phyloP scores from a whole-genome alignment of 1,140 invertebrate species.

The Zaprionus gabonicus region DNA sequence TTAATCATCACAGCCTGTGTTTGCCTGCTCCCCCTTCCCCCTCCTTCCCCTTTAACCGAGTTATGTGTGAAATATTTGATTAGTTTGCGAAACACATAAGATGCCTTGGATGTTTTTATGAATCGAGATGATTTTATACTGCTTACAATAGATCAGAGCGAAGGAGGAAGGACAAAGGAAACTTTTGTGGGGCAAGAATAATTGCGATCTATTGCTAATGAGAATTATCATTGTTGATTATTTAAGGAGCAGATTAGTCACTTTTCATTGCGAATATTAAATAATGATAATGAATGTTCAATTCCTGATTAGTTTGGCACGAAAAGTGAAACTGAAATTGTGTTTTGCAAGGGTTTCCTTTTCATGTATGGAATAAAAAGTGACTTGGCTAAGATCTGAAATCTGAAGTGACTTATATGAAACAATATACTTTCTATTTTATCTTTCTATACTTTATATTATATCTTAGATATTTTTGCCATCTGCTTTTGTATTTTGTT shows the following conservation, averaged over 20 bases:
- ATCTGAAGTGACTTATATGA: too few relatives aligned
- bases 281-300: too few relatives aligned
- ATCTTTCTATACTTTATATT: too few relatives aligned
- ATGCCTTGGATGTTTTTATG: constrained; percentile 24
- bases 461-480: too few relatives aligned
- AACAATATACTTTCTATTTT: too few relatives aligned
- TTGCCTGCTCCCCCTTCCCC: neutral
- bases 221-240: neutral
- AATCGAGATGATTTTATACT: constrained; percentile 5
- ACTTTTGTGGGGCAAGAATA: neutral
- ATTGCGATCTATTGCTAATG: neutral
- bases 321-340: too few relatives aligned
- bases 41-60: neutral
- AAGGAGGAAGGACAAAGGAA: neutral
- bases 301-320: too few relatives aligned
- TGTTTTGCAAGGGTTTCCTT: too few relatives aligned
- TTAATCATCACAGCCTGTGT: constrained; percentile 48
- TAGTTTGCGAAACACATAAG: constrained; percentile 15
- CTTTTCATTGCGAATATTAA: too few relatives aligned
- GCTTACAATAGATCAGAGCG: constrained; percentile 1
- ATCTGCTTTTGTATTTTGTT: neutral
- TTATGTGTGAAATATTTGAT: constrained; percentile 25
- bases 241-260: neutral
- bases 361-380: too few relatives aligned
- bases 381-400: too few relatives aligned